phyloP scores from a whole-genome alignment of 2,797 vertebrate genomes.

The Parauchenoglanis ngamensis region DNA sequence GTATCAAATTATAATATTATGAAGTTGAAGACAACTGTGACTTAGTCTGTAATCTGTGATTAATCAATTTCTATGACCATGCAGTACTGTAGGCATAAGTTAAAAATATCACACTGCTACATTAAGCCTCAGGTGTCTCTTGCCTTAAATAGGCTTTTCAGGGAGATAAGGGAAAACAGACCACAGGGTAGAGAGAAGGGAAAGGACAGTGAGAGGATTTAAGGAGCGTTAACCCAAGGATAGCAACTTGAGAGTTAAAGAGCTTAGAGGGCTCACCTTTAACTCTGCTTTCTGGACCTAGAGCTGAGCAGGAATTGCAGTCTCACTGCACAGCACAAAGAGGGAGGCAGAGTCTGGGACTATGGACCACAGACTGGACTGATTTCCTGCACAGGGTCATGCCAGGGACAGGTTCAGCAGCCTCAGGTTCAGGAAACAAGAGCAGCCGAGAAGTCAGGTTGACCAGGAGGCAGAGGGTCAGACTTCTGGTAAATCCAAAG shows the following conservation, averaged over 20 bases:
- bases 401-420: slow-evolving; percentile 74
- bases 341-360: slow-evolving; percentile 56
- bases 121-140: slow-evolving; percentile 22
- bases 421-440: slow-evolving; percentile 69
- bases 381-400: slow-evolving; percentile 82
- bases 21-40: slow-evolving; percentile 10
- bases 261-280: slow-evolving; percentile 62
- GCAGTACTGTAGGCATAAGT: background rate
- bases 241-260: slow-evolving; percentile 61
- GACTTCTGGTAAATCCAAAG: slow-evolving; percentile 48
- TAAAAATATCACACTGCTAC: slow-evolving; percentile 16
- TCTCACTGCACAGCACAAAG: slow-evolving; percentile 51
- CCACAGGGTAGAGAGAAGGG: slow-evolving; percentile 1
- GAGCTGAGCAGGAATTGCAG: slow-evolving; percentile 42
- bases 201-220: slow-evolving; percentile 56
- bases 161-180: slow-evolving; percentile 27
- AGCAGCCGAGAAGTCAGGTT: slow-evolving; percentile 53
- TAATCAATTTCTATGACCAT: slow-evolving; percentile 1
- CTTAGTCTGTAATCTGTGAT: slow-evolving; percentile 11
- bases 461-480: slow-evolving; percentile 48
- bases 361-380: slow-evolving; percentile 77
- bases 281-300: slow-evolving; percentile 62
- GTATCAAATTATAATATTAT: slow-evolving; percentile 2
- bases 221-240: slow-evolving; percentile 58
- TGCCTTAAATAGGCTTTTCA: slow-evolving; percentile 4